phyloP scores from a whole-genome alignment of 2,888 invertebrate genomes.

The Actias luna region DNA sequence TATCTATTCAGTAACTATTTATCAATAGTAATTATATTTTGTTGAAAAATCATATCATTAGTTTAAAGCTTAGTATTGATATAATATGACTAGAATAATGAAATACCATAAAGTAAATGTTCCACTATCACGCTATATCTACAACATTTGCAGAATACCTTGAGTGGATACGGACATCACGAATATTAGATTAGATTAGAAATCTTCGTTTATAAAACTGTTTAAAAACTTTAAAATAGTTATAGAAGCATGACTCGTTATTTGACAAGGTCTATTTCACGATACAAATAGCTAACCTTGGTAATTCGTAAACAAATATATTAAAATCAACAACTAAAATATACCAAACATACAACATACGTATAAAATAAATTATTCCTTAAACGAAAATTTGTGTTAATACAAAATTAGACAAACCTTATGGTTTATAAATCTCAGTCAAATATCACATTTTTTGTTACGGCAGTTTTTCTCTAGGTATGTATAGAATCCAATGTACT shows the following conservation, averaged over 20 bases:
- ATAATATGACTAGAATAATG: neutral
- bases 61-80: neutral
- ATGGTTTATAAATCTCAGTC: neutral
- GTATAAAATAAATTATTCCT: neutral
- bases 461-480: no score
- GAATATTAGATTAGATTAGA: neutral
- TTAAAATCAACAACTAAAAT: neutral
- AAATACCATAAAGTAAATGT: neutral
- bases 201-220: neutral
- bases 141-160: neutral
- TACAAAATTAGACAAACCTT: neutral
- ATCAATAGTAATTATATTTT: neutral
- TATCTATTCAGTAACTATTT: neutral
- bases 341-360: neutral
- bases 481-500: no score
- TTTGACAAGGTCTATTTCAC: neutral
- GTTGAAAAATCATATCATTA: neutral
- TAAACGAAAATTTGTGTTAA: neutral
- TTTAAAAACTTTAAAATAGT: no score
- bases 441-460: no score
- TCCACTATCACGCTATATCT: neutral
- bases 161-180: neutral
- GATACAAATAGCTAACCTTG: neutral
- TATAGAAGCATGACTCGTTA: no score
- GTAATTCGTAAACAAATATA: conserved; percentile 1